phyloP scores from a whole-genome alignment of 2,797 vertebrate species.

The Crocidura indochinensis region DNA sequence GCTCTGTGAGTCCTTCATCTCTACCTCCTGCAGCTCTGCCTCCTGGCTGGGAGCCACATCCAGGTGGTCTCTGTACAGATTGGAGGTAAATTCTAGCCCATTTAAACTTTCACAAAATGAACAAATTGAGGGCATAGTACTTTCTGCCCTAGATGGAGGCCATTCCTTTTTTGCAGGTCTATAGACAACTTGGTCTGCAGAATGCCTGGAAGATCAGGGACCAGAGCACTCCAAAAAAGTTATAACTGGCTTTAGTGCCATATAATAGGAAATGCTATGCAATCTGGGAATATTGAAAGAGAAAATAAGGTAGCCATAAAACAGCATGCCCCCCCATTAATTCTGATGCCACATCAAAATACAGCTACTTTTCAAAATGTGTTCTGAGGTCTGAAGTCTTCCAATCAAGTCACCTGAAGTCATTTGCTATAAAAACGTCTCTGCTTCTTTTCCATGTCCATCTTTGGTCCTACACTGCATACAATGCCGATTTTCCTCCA shows the following conservation, averaged over 20 bases:
- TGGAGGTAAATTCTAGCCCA: constrained; percentile 29
- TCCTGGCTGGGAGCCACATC: neutral
- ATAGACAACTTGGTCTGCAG: neutral
- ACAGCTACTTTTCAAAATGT: neutral
- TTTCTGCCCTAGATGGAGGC: neutral
- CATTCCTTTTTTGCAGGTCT: neutral
- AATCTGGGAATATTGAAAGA: neutral
- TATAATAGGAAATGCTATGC: rapidly evolving
- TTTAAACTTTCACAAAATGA: constrained; percentile 16
- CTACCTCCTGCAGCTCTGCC: neutral
- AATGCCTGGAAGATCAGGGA: rapidly evolving
- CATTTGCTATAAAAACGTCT: neutral
- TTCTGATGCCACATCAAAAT: rapidly evolving
- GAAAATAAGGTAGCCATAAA: neutral
- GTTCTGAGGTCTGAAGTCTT: neutral
- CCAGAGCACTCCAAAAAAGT: neutral
- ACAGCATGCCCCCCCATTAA: neutral
- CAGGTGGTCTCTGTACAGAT: neutral
- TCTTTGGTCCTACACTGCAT: neutral
- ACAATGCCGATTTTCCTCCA: neutral
- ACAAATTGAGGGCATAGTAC: neutral
- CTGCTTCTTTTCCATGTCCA: neutral
- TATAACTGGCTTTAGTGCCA: neutral
- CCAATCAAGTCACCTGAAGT: neutral
- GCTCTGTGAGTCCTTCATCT: neutral